Evolutionary conservation across 2,888 invertebrate genomes (phyloP).

Genomic region (Drosophila austrosaltans): DNA sequence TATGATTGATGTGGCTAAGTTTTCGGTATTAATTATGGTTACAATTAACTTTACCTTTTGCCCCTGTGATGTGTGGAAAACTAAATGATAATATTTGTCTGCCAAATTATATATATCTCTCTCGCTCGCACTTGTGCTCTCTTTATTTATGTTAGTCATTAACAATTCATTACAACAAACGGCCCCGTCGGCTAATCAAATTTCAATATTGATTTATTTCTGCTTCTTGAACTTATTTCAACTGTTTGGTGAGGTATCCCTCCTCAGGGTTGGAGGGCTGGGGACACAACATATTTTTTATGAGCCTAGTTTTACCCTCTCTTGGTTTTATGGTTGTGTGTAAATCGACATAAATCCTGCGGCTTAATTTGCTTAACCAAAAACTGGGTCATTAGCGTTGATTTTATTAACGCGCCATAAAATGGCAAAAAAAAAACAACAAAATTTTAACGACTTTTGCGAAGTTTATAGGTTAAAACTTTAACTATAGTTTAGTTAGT

Average conservation of each 20-base stretch:
- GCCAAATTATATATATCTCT: not conserved
- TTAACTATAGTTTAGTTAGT: not conserved
- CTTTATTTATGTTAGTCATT: constrained; percentile 60
- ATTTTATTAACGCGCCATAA: constrained; percentile 61
- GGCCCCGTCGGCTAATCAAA: constrained; percentile 60
- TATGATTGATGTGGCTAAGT: constrained; percentile 49
- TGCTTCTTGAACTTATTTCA: constrained; percentile 19
- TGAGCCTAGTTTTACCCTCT: constrained; percentile 38
- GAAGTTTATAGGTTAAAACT: not conserved
- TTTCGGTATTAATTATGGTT: constrained; percentile 9
- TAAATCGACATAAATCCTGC: constrained; percentile 55
- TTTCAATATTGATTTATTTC: constrained; percentile 54
- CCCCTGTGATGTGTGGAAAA: constrained; percentile 12
- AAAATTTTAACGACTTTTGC: constrained; percentile 48
- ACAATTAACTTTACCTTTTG: constrained; percentile 24
- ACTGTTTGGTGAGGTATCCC: not conserved
- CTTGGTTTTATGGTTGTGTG: constrained; percentile 17
- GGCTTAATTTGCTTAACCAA: constrained; percentile 53
- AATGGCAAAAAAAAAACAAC: constrained; percentile 3
- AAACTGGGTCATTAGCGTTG: constrained; percentile 69
- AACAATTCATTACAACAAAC: constrained; percentile 60
- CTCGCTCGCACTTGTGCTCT: not conserved
- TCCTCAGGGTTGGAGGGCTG: not conserved
- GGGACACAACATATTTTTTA: constrained; percentile 51
- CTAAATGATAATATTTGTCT: constrained; percentile 9